Evolutionary conservation across 2,888 invertebrate species (phyloP), one percentile per base, ranked within the genome.

Genomic region (Mechanitis messenoides): DNA sequence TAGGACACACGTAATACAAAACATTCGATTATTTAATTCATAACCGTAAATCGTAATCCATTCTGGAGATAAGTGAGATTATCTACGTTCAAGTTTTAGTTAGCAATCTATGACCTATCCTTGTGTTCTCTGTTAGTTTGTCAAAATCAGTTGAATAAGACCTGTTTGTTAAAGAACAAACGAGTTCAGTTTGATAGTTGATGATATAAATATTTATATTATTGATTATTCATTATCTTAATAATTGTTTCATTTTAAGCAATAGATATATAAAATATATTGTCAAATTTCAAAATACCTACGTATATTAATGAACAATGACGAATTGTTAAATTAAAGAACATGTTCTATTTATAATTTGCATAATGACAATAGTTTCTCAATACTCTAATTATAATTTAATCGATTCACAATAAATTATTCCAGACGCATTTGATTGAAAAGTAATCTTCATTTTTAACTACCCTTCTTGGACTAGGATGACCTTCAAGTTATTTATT

Each of bases 1-100:
- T 60, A 53, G 35, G 55, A n/a, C 33, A 20, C 33, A 47, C 57
- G 56, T 62, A 64, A 54, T 64, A 59, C 60, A 58, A 60, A 59
- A 61, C 56, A 28, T 28, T 50, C 9, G 50, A 42, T 42, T 50
- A 28, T 50, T 50, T 50, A 68, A 70, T 67, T 70, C 68, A 68
- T 68, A 62, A 67, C 12, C 46, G 28, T 50, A 11, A 56, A 53
- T 53, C 9, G 54, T 55, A 33, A 42, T 47, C 47, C 33, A 53
- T 6, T 53, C 20, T 53, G 12, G 56, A 56, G 28, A 57, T 33
- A 46, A 46, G 56, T 42, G 3, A 9, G 1, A 7, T 42, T 9
- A 42, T 42, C 9, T 11, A 9, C 1, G 42, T 42, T 42, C 9
- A 35, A 35, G 6, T 35, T 35, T 35, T 2, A 35, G 35, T 35